Conservation (phyloP, 2,797 vertebrate genomes). For the Helicolenus hilgendorfi region DNA sequence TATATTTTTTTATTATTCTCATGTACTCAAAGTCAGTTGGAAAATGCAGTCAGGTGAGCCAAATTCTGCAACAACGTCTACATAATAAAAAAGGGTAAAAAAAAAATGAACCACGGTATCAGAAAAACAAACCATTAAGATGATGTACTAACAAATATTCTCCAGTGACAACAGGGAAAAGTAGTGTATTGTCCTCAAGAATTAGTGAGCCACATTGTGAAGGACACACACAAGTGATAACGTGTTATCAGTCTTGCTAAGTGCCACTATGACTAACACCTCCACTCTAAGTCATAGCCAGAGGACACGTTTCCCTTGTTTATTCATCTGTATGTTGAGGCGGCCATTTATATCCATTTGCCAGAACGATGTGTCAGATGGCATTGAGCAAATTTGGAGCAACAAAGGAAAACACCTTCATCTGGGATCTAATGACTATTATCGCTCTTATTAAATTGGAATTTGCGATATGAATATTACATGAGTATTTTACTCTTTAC, state of each 20-base stretch:
- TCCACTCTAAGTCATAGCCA: constrained; percentile 48
- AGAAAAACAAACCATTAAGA: constrained; percentile 17
- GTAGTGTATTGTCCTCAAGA: constrained; percentile 38
- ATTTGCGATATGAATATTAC: constrained; percentile 74
- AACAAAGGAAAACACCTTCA: constrained; percentile 75
- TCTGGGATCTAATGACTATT: constrained; percentile 76
- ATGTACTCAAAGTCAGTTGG: not conserved
- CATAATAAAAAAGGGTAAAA: not conserved
- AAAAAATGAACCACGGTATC: not conserved
- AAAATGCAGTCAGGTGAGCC: not conserved
- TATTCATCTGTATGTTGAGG: constrained; percentile 72
- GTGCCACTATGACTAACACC: constrained; percentile 61
- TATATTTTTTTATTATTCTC: not conserved
- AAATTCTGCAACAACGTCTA: not conserved
- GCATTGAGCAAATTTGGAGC: constrained; percentile 67
- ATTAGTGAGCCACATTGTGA: constrained; percentile 52
- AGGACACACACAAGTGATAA: constrained; percentile 66
- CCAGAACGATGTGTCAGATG: constrained; percentile 56
- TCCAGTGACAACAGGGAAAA: constrained; percentile 19
- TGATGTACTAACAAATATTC: constrained; percentile 19
- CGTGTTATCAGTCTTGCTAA: constrained; percentile 68
- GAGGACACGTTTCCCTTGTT: constrained; percentile 72
- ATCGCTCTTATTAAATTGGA: constrained; percentile 79
- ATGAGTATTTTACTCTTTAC: constrained; percentile 56
- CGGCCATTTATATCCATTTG: constrained; percentile 78